phyloP scores from a whole-genome alignment of 35 echinoderm and acorn worm genomes.

The Heliocidaris erythrogramma region DNA sequence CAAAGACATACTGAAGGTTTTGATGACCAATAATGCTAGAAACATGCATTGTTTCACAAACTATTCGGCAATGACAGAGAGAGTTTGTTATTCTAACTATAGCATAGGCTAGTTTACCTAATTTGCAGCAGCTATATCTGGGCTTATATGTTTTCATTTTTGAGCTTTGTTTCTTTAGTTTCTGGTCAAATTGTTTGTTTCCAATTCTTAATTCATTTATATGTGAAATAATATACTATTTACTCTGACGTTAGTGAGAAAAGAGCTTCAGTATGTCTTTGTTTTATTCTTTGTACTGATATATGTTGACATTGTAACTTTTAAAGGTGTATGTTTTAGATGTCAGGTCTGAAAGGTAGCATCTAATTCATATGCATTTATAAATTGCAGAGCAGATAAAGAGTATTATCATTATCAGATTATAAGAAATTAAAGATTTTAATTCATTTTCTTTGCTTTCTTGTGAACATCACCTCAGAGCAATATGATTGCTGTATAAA shows the following conservation, averaged over 20 bases:
- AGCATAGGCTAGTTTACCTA: neutral
- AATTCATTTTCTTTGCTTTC: neutral
- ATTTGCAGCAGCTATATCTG: neutral
- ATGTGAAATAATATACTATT: too few species aligned
- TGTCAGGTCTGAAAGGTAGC: neutral
- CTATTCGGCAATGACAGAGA: too few species aligned
- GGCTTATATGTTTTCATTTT: neutral
- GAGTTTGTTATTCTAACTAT: too few species aligned
- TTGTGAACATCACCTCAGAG: neutral
- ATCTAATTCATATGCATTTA: neutral
- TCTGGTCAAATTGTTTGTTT: neutral
- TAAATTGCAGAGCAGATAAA: neutral
- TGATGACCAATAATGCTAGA: too few species aligned
- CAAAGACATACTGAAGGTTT: too few species aligned
- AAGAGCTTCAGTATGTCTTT: neutral
- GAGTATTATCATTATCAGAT: neutral
- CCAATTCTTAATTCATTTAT: too few species aligned
- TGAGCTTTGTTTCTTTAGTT: neutral
- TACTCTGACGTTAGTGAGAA: too few species aligned
- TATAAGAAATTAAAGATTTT: neutral
- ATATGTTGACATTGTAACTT: neutral
- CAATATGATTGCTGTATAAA: conserved; percentile 33
- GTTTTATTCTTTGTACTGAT: too few species aligned
- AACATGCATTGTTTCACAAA: too few species aligned
- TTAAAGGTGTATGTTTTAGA: neutral